Conservation (phyloP, 2,797 vertebrate species). For the Gastrophryne carolinensis region DNA sequence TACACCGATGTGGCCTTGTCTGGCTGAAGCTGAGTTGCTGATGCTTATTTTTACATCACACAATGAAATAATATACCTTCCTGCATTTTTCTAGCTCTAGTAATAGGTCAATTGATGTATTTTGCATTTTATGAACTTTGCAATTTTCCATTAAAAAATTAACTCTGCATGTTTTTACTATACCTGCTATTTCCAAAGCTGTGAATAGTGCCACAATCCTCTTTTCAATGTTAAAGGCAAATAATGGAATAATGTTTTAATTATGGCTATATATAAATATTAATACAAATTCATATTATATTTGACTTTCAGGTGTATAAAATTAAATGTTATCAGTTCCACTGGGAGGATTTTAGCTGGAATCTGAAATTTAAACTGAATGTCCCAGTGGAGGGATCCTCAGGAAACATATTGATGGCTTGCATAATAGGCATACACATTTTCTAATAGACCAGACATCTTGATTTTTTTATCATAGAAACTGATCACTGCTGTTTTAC, state of each 20-base stretch:
- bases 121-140: too few relatives aligned
- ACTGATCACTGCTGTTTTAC: background rate
- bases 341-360: conserved; percentile 5
- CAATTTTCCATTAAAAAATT: too few relatives aligned
- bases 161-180: too few relatives aligned
- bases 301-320: conserved; percentile 20
- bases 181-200: background rate
- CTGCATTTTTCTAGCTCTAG: too few relatives aligned
- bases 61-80: too few relatives aligned
- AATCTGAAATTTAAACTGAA: conserved; percentile 17
- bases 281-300: conserved; percentile 27
- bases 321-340: conserved; percentile 21
- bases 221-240: background rate
- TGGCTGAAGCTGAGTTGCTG: too few relatives aligned
- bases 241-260: conserved; percentile 5
- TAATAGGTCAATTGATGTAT: too few relatives aligned
- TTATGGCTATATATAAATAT: conserved; percentile 20
- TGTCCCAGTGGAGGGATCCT: background rate
- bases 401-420: background rate
- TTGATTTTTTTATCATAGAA: background rate
- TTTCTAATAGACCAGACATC: background rate
- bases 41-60: too few relatives aligned
- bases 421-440: background rate
- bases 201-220: background rate
- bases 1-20: too few relatives aligned